Base-by-base conservation (phyloP, 2,888 invertebrate genomes). In the Onchidella celtica region DNA sequence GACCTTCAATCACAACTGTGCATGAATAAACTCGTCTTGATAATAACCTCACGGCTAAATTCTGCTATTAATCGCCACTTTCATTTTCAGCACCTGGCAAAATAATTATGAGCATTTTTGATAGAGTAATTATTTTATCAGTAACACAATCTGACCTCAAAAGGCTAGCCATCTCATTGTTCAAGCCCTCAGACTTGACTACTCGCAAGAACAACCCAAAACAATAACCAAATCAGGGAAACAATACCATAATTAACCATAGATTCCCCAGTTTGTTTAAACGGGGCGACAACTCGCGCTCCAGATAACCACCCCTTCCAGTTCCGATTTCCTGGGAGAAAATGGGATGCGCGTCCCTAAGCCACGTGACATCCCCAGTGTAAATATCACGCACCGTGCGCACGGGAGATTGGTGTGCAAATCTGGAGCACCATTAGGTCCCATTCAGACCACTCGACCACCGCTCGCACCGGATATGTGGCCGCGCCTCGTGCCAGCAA, bases 341-440 rank as follows among this genome's bases (percentile, higher is more conserved):
- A 68, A 77, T 77, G n/a, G 47, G 55, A 55, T 68, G 66, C 38
- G 34, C 57, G 65, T 34, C 36, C 24, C 55, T 3, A 14, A 0
- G 77, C 36, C 77, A 77, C 77, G 77, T 34, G 77, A 11, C 77
- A 11, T 11, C 14, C 34, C 77, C n/a, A 77, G 77, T 77, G 77
- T 77, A 77, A 77, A 77, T 77, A 77, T 77, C 77, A 55, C 17
- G 17, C 29, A 21, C 29, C 40, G 36, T 68, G 17, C 57, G 68
- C 57, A 34, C 17, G 24, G 6, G 36, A 68, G 24, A 77, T 77
- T 77, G 77, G 68, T 57, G 77, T 24, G 77, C 36, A n/a, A 24
- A 14, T 68, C 77, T 77, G 24, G 11, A 57, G 66, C 34, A 68
- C 36, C 14, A 29, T 66, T 66, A 61, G 4, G 21, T 24, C 32